Base-by-base conservation (phyloP, 2,113 vertebrate species). In the Neomonachus schauinslandi region DNA sequence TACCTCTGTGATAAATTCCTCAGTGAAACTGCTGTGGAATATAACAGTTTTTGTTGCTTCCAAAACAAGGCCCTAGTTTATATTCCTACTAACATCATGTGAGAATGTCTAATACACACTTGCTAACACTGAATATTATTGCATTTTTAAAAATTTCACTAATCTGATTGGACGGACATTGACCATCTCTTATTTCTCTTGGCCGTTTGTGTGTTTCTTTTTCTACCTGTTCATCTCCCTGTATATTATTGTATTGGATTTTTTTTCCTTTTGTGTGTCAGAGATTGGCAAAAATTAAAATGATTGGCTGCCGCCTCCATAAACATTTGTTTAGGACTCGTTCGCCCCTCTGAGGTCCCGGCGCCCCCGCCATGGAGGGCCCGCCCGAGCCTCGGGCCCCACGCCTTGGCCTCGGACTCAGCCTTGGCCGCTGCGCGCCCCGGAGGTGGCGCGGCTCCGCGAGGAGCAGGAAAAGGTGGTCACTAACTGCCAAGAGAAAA, bases 251-350 rank as follows among this genome's bases (percentile, higher is more conserved):
- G 2, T 13, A 80, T 39, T 49, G 51, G 2, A 33, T 89, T 89
- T 65, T 83, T 39, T 87, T 12, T 16, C 18, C 15, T 46, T 71
- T 51, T 67, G 59, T 51, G 22, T 31, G 7, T 86, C 55, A 95
- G 51, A 69, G 22, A 65, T 28, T 90, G 33, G 49, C n/a, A 85
- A 95, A 93, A n/a, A 85, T 80, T 33, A 74, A 88, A 71, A 65
- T 74, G 42, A 57, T 46, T 46, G 46, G 46, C 46, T 46, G 98
- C 98, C 99, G 99, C 98, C 98, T 99, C 98, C 99, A 99, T 99
- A 99, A 99, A 99, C 99, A 99, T 98, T 99, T 99, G 98, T 99
- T 99, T 99, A 99, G 99, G 99, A 99, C 99, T 99, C 99, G 99
- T 99, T 99, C 98, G 98, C 99, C 89, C 18, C 97, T 94, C 46